Percentiles rank a stretch among this genome's conserved stretches.
Evolutionary conservation across 2,888 invertebrate genomes (phyloP).

Genomic region (Calliopum simillimum): DNA sequence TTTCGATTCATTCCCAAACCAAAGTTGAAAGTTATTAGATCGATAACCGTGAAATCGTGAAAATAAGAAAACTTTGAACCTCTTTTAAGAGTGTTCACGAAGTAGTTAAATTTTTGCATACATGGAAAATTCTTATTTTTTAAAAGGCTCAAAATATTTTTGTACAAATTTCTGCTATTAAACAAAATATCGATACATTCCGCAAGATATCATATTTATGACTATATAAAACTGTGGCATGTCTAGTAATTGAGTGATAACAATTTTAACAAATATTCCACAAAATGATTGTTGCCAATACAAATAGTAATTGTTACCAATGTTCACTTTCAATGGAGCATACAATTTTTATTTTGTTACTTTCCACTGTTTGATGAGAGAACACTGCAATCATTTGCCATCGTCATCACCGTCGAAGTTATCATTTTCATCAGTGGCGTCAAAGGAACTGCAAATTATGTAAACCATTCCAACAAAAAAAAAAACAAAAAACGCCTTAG

Average conservation of each 20-base stretch:
- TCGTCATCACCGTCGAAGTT: not conserved
- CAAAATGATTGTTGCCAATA: not conserved
- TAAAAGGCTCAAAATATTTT: no score
- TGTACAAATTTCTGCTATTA: no score
- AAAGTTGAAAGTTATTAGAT: no score
- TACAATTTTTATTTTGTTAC: not conserved
- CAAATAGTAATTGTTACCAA: slow-evolving; percentile 21
- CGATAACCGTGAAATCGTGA: no score
- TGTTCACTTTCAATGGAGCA: not conserved
- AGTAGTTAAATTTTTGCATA: no score
- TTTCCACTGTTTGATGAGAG: no score
- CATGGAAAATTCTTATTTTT: no score
- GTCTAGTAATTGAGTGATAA: slow-evolving; percentile 15
- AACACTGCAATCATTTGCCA: not conserved
- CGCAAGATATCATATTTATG: not conserved
- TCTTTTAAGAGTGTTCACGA: no score
- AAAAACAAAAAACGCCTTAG: not conserved
- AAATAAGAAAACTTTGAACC: no score
- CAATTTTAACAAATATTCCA: slow-evolving; percentile 6
- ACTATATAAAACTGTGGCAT: not conserved
- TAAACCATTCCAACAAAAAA: slow-evolving; percentile 4
- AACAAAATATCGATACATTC: no score
- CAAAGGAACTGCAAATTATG: slow-evolving; percentile 33
- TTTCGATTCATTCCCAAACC: no score
- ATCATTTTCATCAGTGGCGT: not conserved